These are phyloP conservation scores for Cochlearius cochlearius DNA, from an alignment of 2,113 vertebrate genomes.

Conservation along the genomic window DNA sequence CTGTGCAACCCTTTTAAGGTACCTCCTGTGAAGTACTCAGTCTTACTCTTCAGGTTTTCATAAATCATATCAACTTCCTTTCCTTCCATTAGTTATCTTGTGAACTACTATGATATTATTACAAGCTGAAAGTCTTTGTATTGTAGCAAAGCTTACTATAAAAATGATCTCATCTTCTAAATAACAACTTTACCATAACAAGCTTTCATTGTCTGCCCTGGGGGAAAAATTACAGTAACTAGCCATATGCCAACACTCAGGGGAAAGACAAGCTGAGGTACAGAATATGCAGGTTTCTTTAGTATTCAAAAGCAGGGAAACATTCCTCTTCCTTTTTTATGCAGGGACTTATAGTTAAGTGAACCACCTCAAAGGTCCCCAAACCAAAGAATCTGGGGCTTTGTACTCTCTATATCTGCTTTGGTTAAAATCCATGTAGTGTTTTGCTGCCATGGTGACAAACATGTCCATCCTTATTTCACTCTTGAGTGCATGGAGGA, in stretches of 20 bases:
- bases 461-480: constrained; percentile 3
- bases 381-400: background rate
- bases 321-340: background rate
- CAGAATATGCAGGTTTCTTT: background rate
- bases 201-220: background rate
- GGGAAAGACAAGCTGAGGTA: background rate
- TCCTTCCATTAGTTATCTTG: background rate
- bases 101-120: background rate
- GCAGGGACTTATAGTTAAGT: background rate
- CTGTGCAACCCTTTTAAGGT: background rate
- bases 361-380: background rate
- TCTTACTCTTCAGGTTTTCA: background rate
- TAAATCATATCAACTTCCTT: background rate
- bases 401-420: background rate
- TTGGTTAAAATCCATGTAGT: background rate
- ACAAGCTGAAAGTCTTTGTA: background rate
- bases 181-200: background rate
- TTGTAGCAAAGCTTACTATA: background rate
- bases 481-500: background rate
- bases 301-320: background rate
- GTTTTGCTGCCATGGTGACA: constrained; percentile 29
- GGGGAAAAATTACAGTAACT: background rate
- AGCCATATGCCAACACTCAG: background rate
- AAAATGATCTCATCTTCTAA: background rate
- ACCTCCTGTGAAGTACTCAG: background rate